Evolutionary conservation across 2,888 invertebrate species (phyloP), one percentile per base, ranked within the genome.

Genomic region (Fabriciana adippe): DNA sequence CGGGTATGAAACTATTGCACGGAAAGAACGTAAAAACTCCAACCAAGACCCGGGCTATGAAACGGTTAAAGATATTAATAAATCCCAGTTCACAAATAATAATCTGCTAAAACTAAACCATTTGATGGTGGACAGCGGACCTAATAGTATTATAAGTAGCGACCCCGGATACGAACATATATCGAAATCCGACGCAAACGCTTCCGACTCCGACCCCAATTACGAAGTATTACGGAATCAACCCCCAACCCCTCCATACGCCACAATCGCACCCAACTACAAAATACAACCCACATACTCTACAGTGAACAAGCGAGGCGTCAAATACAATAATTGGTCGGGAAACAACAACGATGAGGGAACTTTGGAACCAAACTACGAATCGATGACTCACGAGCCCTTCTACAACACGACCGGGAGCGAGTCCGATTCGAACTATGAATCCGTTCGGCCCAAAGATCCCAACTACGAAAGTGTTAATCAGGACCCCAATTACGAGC

Each of bases 121-220:
- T 68, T 65, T 83, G 31, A 79, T 84, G 51, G 75, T 85, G 3
- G 93, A 93, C 68, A 94, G 94, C 74, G 94, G 94, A 0, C 94
- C 94, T 0, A 93, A 94, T 75, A 94, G 94, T 81, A 90, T 93
- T 45, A 88, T 93, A 50, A 94, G 93, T 80, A 94, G 93, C 72
- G 96, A 96, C 86, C 95, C 96, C 0, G 96, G 95, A 6, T 97
- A 96, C 83, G 96, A 97, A 81, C 95, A 95, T 60, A 93, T 96
- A 21, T 86, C 92, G 41, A 90, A 90, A 75, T 79, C 82, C 55
- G 88, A 89, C 72, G 89, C 89, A 75, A 88, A 89, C 73, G 93
- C 93, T 6, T 94, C 94, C 0, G 95, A 95, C 75, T 94, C 94
- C 4, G 96, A 96, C 88, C 96, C 96, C 0, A 97, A 96, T 82